Evolutionary conservation across 2,113 vertebrate species (phyloP).

Genomic region (Pomatorhinus ruficollis): DNA sequence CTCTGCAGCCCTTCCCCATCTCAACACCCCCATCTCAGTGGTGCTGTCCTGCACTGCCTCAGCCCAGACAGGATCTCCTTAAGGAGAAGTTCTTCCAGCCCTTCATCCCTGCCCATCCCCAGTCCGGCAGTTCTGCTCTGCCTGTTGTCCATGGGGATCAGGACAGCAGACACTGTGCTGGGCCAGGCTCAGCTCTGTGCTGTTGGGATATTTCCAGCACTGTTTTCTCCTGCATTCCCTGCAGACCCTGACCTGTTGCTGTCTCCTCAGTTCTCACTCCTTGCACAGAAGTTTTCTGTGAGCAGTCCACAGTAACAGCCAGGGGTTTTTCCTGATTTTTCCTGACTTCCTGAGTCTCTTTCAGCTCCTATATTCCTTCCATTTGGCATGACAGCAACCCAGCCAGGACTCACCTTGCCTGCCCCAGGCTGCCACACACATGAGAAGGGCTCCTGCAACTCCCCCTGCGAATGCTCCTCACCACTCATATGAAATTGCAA

Average conservation of each 20-base stretch:
- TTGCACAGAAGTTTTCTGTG: background rate
- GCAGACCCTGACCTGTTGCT: background rate
- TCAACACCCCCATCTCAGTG: rapidly evolving
- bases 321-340: background rate
- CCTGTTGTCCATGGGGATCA: background rate
- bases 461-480: rapidly evolving
- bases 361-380: background rate
- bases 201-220: background rate
- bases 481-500: background rate
- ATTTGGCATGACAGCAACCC: rapidly evolving
- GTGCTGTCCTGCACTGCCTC: background rate
- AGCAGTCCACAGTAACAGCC: background rate
- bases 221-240: background rate
- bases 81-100: background rate
- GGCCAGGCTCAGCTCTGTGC: rapidly evolving
- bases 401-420: rapidly evolving
- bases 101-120: background rate
- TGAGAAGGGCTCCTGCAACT: background rate
- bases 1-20: background rate
- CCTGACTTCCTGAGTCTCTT: too few relatives aligned
- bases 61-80: background rate
- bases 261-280: rapidly evolving
- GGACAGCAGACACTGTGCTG: rapidly evolving
- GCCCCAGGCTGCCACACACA: background rate
- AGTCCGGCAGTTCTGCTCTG: rapidly evolving